Evolutionary conservation across 2,113 vertebrate genomes (phyloP), one percentile per base, ranked within the genome.

Genomic region (Ptilorrhoa leucosticta): DNA sequence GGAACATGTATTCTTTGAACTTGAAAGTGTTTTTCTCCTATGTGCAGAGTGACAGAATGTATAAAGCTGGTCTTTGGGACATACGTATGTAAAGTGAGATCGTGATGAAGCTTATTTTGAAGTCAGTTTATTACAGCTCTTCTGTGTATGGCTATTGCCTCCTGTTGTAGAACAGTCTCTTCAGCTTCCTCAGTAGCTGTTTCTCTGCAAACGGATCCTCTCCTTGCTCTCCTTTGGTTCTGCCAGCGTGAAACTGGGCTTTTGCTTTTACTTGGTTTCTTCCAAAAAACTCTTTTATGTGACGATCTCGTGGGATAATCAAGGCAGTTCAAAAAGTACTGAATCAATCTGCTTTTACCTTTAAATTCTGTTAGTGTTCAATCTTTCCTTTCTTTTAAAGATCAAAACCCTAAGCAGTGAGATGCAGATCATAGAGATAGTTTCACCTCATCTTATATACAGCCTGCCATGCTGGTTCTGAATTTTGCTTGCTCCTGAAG

Each of bases 31-130:
- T 90, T 85, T 94, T 39, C 68, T 89, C 37, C 82, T 71, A 7
- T 33, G 69, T 91, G 63, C 51, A 44, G 47, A 42, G 58, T 94
- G 93, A 85, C 95, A 94, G 77, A 82, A 89, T 70, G 78, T 40
- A 81, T 94, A 95, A 97, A 65, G 90, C 83, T 77, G 83, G 70
- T 39, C 39, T 73, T 78, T 64, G 60, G 77, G 60, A 93, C 13
- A 13, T 81, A 71, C 0, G 0, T 70, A 88, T 27, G 35, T 82
- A 60, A 90, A 96, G 88, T 53, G 64, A 92, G 83, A 30, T 61
- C 0, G 0, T 22, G 47, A 35, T 47, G 81, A 87, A 83, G 47
- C 53, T 47, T 58, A 6, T 78, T 94, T 56, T 78, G 64, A 64
- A 93, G 76, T 76, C 57, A 90, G 18, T 73, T 94, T 85, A 72